Percentiles rank a stretch among this genome's conserved stretches.
phyloP scores from a whole-genome alignment of 2,113 vertebrate genomes.

The Chaenogobius annularis region DNA sequence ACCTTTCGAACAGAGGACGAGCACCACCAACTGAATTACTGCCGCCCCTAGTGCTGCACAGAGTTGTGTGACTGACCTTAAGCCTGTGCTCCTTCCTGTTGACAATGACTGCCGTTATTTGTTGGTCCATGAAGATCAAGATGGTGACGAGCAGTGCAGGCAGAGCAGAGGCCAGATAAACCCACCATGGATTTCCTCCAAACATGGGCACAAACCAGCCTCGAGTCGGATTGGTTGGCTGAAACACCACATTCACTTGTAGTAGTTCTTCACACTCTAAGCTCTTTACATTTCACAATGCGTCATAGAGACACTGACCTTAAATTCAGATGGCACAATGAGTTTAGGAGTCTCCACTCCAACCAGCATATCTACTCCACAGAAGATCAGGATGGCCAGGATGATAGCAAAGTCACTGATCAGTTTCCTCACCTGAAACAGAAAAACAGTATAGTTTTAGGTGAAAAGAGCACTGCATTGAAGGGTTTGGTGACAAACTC shows the following conservation, averaged over 20 bases:
- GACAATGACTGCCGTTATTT: constrained; percentile 97
- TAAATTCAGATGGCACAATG: constrained; percentile 96
- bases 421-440: constrained; percentile 91
- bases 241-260: neutral
- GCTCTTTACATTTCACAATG: neutral
- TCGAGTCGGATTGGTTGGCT: constrained; percentile 92
- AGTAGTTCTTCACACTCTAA: neutral
- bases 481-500: constrained; percentile 58
- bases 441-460: neutral
- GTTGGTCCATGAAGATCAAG: constrained; percentile 98
- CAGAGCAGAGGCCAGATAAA: constrained; percentile 87
- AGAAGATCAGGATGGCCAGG: constrained; percentile 95
- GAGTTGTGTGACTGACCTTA: constrained; percentile 76
- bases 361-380: constrained; percentile 89
- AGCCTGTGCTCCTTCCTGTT: constrained; percentile 98
- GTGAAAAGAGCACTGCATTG: neutral
- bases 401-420: constrained; percentile 99
- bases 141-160: constrained; percentile 96
- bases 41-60: neutral
- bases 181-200: constrained; percentile 98
- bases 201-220: constrained; percentile 95
- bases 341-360: constrained; percentile 97
- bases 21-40: no score
- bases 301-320: constrained; percentile 75
- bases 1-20: no score